Evolutionary conservation across 2,888 invertebrate genomes (phyloP).

Genomic region (Oxytorus armatus): DNA sequence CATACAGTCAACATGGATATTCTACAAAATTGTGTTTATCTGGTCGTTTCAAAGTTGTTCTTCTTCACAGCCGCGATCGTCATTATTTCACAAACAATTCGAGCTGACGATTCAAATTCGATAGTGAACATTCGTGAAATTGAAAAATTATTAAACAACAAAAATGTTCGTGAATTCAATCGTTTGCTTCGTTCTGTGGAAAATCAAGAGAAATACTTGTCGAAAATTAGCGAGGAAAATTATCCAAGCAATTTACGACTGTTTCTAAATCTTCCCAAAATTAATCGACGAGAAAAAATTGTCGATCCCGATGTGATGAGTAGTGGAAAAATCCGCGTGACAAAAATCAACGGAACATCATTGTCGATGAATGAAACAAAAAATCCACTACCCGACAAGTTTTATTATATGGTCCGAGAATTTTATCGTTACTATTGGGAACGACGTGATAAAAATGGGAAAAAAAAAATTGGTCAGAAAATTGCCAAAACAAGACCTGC

Average conservation of each 20-base stretch:
- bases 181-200: slow-evolving; percentile 15
- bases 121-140: background rate
- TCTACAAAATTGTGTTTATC: background rate
- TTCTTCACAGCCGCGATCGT: background rate
- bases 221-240: background rate
- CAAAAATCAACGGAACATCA: background rate
- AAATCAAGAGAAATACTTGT: background rate
- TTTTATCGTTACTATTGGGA: slow-evolving; percentile 50
- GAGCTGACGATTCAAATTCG: background rate
- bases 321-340: background rate
- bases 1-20: background rate
- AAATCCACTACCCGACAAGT: slow-evolving; percentile 8
- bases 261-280: slow-evolving; percentile 30
- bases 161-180: slow-evolving; percentile 22
- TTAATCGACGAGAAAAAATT: slow-evolving; percentile 10
- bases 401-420: slow-evolving; percentile 48
- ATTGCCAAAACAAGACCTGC: background rate
- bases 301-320: background rate
- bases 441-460: background rate
- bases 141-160: background rate
- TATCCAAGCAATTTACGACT: slow-evolving; percentile 1
- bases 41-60: background rate
- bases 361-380: background rate
- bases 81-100: background rate
- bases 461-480: slow-evolving; percentile 5